Percentiles rank a stretch among this genome's conserved stretches.
Conservation (phyloP, 1,140 invertebrate species). For the Drosophila pallidifrons region DNA sequence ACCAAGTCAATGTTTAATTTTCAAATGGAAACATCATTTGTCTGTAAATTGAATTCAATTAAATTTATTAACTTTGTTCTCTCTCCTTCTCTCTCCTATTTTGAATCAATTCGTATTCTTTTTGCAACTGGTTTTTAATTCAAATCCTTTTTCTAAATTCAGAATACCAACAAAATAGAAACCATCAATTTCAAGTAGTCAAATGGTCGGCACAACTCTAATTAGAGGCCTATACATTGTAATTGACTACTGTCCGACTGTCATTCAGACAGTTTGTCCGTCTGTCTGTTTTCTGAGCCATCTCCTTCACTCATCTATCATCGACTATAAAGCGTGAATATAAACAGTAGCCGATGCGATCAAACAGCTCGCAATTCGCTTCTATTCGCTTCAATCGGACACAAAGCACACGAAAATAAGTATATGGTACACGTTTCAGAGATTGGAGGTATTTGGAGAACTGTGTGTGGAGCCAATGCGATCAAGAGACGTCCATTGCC, state of each 20-base stretch:
- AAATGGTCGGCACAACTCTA: constrained; percentile 30
- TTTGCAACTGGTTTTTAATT: too few species aligned
- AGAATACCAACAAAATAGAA: neutral
- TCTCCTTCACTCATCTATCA: constrained; percentile 36
- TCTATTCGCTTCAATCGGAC: constrained; percentile 38
- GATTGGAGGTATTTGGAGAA: constrained; percentile 40
- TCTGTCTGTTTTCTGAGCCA: neutral
- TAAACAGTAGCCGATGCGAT: constrained; percentile 75
- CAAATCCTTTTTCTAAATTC: too few species aligned
- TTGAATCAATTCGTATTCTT: too few species aligned
- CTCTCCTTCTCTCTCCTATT: too few species aligned
- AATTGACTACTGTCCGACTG: constrained; percentile 24
- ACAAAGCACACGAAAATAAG: constrained; percentile 42
- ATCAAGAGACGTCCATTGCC: constrained; percentile 70
- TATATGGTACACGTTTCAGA: neutral
- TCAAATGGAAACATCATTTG: too few species aligned
- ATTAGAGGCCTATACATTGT: constrained; percentile 22
- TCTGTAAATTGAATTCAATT: too few species aligned
- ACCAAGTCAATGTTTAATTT: too few species aligned
- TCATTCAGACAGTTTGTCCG: neutral
- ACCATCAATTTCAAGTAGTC: constrained; percentile 6
- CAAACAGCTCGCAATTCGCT: constrained; percentile 63
- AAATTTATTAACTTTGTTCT: too few species aligned
- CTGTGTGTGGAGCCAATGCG: constrained; percentile 76
- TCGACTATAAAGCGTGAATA: constrained; percentile 74